Percentiles rank a stretch among this genome's conserved stretches.
Evolutionary conservation across 2,113 vertebrate species (phyloP).

Genomic region (Pseudorectes ferrugineus): DNA sequence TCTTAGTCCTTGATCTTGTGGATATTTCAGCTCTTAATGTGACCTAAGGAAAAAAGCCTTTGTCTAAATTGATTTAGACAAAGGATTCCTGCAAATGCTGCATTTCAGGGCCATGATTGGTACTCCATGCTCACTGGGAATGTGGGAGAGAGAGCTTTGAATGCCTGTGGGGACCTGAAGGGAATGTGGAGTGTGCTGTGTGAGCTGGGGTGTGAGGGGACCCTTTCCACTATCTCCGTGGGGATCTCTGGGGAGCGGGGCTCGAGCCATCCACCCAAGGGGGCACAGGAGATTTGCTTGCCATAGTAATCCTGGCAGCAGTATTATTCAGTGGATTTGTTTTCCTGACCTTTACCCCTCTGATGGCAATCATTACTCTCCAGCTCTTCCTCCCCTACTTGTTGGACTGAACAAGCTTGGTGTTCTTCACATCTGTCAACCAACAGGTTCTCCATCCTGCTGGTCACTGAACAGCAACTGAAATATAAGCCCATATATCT

Average conservation of each 20-base stretch:
- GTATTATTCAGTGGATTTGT: not conserved
- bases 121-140: not conserved
- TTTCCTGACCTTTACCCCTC: not conserved
- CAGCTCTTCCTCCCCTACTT: not conserved
- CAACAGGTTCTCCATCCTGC: not conserved
- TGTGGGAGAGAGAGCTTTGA: not conserved
- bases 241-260: not conserved
- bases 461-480: conserved; percentile 3
- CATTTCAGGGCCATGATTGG: not conserved
- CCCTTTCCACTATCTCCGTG: not conserved
- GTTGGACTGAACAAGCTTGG: not conserved
- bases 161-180: not conserved
- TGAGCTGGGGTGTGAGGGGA: not conserved
- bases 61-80: not conserved
- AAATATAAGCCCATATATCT: conserved; percentile 4
- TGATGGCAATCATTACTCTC: not conserved
- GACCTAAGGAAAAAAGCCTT: not conserved
- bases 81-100: not conserved
- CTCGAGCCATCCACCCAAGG: fast-evolving
- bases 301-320: not conserved
- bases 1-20: not conserved
- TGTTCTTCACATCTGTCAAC: not conserved
- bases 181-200: not conserved
- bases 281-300: not conserved
- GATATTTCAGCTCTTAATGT: not conserved